These are phyloP conservation scores for Notarius lentiginosus DNA, from an alignment of 2,113 vertebrate genomes.

Conservation along the genomic window DNA sequence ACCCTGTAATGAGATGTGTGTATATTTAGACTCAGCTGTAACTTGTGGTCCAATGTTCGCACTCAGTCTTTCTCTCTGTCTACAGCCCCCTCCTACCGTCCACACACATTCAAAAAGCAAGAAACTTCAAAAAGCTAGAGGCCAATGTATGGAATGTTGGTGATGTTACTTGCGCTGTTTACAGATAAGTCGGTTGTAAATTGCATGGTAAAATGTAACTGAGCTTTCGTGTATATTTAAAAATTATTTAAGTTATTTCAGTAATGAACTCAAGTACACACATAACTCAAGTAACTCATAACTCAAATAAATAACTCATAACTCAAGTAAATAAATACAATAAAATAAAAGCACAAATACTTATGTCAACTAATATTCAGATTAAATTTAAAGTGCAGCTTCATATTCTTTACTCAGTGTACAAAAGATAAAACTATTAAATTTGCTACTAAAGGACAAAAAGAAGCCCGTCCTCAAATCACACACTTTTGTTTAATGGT, in stretches of 20 bases:
- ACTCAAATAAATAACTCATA: not conserved
- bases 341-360: not conserved
- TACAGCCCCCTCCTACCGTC: not conserved
- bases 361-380: no score
- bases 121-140: not conserved
- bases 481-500: not conserved
- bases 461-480: not conserved
- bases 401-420: not conserved
- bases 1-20: constrained; percentile 41
- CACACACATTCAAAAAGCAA: not conserved
- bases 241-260: not conserved
- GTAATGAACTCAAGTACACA: not conserved
- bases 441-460: not conserved
- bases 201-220: not conserved
- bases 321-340: not conserved
- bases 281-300: no score
- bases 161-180: not conserved
- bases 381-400: not conserved
- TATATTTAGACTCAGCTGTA: constrained; percentile 42
- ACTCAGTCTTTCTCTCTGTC: not conserved
- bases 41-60: not conserved
- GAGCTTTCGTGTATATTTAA: not conserved
- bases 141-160: not conserved
- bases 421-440: not conserved
- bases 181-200: not conserved